These are phyloP conservation scores for Anguilla rostrata DNA, from an alignment of 2,113 vertebrate species.

Conservation along the genomic window DNA sequence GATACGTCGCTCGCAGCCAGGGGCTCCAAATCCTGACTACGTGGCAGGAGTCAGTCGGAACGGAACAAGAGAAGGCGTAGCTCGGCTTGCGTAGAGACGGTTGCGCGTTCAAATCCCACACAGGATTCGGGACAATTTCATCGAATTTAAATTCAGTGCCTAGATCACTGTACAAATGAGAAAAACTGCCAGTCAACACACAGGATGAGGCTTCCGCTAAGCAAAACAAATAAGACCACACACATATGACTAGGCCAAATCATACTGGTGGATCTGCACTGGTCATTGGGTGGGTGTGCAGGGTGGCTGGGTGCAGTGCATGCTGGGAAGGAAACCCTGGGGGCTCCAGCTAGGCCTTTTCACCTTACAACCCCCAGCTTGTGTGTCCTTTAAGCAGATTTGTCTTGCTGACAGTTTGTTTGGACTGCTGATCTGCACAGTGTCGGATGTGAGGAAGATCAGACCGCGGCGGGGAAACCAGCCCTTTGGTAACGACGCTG, in stretches of 20 bases:
- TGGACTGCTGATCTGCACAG: slow-evolving; percentile 10
- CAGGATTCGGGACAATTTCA: neutral
- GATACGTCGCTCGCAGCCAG: neutral
- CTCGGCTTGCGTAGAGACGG: neutral
- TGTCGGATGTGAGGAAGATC: slow-evolving; percentile 14
- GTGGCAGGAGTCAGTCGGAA: neutral
- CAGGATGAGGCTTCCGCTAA: neutral
- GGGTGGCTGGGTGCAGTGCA: neutral
- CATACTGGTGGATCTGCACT: too few species aligned
- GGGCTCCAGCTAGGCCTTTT: neutral
- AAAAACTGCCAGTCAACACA: neutral
- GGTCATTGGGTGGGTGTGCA: neutral
- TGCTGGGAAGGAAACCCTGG: neutral
- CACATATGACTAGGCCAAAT: too few species aligned
- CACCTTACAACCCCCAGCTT: slow-evolving; percentile 7
- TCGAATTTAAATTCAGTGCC: neutral
- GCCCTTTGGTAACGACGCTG: slow-evolving; percentile 15
- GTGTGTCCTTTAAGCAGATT: slow-evolving; percentile 19
- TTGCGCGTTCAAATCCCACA: neutral
- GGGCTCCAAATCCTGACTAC: neutral
- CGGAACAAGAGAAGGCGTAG: neutral
- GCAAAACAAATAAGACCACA: neutral
- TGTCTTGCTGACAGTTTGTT: slow-evolving; percentile 33
- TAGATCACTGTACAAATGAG: neutral
- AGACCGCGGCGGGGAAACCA: slow-evolving; percentile 12